Evolutionary conservation across 64 coral and sea anemone species (phyloP).

Genomic region (Dendrophyllia cribrosa): DNA sequence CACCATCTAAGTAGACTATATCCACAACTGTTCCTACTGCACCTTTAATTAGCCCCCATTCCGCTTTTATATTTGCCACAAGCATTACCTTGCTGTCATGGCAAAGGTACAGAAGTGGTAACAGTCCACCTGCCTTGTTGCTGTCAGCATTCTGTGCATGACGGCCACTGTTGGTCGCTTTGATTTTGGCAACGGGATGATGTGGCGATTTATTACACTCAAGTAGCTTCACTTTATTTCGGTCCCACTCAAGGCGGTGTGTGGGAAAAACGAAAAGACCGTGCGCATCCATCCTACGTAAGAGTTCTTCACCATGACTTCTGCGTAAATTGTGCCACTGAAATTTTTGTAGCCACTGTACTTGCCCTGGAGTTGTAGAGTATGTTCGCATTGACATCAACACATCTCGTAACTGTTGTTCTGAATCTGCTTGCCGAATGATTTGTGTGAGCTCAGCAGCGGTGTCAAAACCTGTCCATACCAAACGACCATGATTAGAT

Average conservation of each 20-base stretch:
- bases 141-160: conserved; percentile 44
- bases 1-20: too few relatives aligned
- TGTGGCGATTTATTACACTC: conserved; percentile 20
- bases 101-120: conserved; percentile 14
- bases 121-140: conserved; percentile 32
- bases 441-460: conserved; percentile 34
- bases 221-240: conserved; percentile 39
- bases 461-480: conserved; percentile 38
- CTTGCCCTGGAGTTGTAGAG: conserved; percentile 15
- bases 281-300: conserved; percentile 46
- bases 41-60: too few relatives aligned
- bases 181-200: conserved; percentile 42
- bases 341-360: conserved; percentile 49
- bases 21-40: too few relatives aligned
- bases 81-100: too few relatives aligned
- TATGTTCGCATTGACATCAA: conserved; percentile 46
- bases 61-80: too few relatives aligned
- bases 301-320: conserved; percentile 28
- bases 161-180: not conserved
- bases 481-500: conserved; percentile 41
- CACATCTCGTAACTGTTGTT: conserved; percentile 34
- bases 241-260: conserved; percentile 28
- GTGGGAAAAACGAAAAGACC: conserved; percentile 50
- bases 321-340: conserved; percentile 48
- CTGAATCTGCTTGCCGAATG: conserved; percentile 26